Evolutionary conservation across 2,888 invertebrate species (phyloP).

Genomic region (Caenorhabditis sp.): DNA sequence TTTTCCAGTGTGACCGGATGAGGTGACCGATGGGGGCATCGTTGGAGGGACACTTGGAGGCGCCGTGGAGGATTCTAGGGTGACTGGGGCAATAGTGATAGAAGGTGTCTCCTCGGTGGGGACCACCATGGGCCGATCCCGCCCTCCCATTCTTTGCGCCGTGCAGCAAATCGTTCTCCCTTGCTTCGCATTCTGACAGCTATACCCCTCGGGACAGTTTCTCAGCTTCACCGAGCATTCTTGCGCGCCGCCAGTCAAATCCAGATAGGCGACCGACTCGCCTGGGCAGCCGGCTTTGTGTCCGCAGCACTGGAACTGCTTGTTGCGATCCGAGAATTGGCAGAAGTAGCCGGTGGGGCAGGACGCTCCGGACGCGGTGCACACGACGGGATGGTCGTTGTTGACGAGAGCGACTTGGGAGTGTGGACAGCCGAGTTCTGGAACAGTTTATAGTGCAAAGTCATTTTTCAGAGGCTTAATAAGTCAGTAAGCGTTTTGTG

Average conservation of each 20-base stretch:
- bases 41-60: background rate
- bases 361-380: conserved; percentile 70
- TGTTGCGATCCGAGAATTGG: conserved; percentile 80
- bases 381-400: conserved; percentile 68
- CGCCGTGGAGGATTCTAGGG: background rate
- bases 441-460: conserved; percentile 21
- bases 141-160: conserved; percentile 39
- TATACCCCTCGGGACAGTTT: conserved; percentile 77
- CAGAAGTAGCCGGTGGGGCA: conserved; percentile 81
- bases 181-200: conserved; percentile 70
- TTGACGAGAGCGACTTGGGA: conserved; percentile 78
- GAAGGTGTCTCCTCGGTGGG: conserved; percentile 14
- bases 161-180: conserved; percentile 77
- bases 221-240: conserved; percentile 70
- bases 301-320: conserved; percentile 80
- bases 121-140: conserved; percentile 34
- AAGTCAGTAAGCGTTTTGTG: too few relatives aligned
- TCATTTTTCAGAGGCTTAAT: too few relatives aligned
- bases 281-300: conserved; percentile 78
- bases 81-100: conserved; percentile 7
- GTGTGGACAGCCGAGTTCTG: conserved; percentile 78
- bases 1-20: conserved; percentile 40
- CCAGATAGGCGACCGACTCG: conserved; percentile 77
- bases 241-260: conserved; percentile 74
- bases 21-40: conserved; percentile 34